Evolutionary conservation across 2,888 invertebrate species (phyloP).

Genomic region (Cataglyphis cursor): DNA sequence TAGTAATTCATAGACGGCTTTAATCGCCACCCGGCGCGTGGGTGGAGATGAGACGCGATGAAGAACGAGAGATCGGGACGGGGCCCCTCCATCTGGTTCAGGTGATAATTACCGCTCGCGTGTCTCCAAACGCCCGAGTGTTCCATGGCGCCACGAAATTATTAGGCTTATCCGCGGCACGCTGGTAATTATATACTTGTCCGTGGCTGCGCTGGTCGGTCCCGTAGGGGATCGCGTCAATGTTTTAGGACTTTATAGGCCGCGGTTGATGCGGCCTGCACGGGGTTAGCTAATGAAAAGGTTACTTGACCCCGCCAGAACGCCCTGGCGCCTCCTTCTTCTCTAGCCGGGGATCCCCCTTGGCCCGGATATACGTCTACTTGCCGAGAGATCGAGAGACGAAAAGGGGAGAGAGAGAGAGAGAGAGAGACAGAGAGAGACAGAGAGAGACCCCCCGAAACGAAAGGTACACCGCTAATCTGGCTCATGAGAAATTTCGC

Average conservation of each 20-base stretch:
- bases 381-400: slow-evolving; percentile 51
- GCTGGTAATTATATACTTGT: slow-evolving; percentile 85
- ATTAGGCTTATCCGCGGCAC: slow-evolving; percentile 84
- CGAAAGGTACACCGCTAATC: slow-evolving; percentile 56
- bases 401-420: slow-evolving; percentile 19
- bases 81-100: slow-evolving; percentile 69
- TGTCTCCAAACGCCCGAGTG: slow-evolving; percentile 84
- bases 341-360: slow-evolving; percentile 64
- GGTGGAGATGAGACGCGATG: slow-evolving; percentile 67
- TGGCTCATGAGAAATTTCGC: slow-evolving; percentile 73
- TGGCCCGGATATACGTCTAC: slow-evolving; percentile 47
- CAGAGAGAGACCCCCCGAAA: slow-evolving; percentile 1
- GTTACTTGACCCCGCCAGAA: slow-evolving; percentile 86
- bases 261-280: slow-evolving; percentile 78
- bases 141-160: slow-evolving; percentile 86
- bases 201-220: slow-evolving; percentile 58
- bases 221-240: slow-evolving; percentile 82
- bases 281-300: slow-evolving; percentile 86
- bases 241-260: slow-evolving; percentile 83
- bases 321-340: slow-evolving; percentile 86
- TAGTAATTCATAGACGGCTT: slow-evolving; percentile 28
- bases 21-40: slow-evolving; percentile 52
- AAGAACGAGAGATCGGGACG: slow-evolving; percentile 65
- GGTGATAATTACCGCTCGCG: slow-evolving; percentile 85
- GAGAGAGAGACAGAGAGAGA: not conserved